Evolutionary conservation across 2,797 vertebrate species (phyloP).

Genomic region (Sarcoramphus papa): DNA sequence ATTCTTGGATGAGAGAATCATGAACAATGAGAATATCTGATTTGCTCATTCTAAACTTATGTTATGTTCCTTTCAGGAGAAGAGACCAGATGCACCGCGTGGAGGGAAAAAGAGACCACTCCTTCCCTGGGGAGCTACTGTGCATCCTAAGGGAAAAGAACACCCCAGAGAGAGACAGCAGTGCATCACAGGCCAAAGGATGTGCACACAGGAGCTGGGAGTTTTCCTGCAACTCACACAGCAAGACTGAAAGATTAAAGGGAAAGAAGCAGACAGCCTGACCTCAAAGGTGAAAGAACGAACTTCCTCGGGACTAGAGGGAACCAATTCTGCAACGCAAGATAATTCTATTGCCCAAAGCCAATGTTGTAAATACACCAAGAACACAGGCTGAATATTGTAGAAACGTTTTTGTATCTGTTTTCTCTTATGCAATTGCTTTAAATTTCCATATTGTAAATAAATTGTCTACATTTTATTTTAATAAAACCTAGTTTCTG

Average conservation of each 20-base stretch:
- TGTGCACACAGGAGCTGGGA: not conserved
- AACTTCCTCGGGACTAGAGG: not conserved
- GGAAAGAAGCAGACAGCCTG: not conserved
- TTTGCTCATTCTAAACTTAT: not conserved
- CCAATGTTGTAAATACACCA: not conserved
- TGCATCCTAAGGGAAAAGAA: not conserved
- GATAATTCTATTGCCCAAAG: not conserved
- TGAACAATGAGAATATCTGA: not conserved
- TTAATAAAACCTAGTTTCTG: not conserved
- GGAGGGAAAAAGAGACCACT: not conserved
- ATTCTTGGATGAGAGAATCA: not conserved
- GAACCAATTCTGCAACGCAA: not conserved
- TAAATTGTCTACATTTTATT: not conserved
- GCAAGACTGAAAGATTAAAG: not conserved
- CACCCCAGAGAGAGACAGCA: not conserved
- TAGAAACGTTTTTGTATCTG: not conserved
- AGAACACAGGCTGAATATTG: not conserved
- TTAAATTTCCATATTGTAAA: not conserved
- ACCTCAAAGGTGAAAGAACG: not conserved
- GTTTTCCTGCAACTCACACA: not conserved
- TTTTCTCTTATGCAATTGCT: not conserved
- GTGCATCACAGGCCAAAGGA: not conserved
- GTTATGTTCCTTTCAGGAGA: not conserved
- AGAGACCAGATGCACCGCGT: not conserved
- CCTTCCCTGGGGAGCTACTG: not conserved